Base-by-base conservation (phyloP, 2,888 invertebrate genomes). In the Hydrotaea cyrtoneurina region DNA sequence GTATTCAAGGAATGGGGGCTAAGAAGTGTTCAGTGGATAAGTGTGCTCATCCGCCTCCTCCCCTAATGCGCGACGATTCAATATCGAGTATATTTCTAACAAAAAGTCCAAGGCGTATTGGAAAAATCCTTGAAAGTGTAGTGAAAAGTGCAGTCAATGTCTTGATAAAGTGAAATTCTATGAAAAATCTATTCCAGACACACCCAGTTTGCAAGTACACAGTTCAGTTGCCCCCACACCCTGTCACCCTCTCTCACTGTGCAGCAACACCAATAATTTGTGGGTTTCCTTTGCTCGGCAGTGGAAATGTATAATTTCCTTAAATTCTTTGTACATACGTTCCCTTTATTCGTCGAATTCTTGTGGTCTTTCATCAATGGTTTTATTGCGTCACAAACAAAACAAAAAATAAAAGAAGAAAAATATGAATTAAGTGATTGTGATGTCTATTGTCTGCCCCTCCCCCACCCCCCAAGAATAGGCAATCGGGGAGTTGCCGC, bases 161-260 rank as follows among this genome's bases (percentile, higher is more conserved):
- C 11, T 3, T 31, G 31, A 10, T 59, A 59, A 59, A 59, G 59
- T 59, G 59, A 23, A 55, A 21, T 55, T 11, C 55, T 55, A 5
- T 55, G 59, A 13, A 50, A 50, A 50, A n/a, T 50, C 39, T 50
- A 13, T 50, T 50, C 59, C 23, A 26, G 69, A 69, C 69, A 69
- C 69, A 69, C 69, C 69, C 69, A 66, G 43, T 66, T 66, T 66
- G 36, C 19, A 8, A 31, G 39, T 13, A 13, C 39, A 39, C 39
- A 53, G n/a, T 53, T 11, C 46, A 15, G 46, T n/a, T 46, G 31
- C 17, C 53, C 19, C 13, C 19, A 5, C 19, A 2, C 7, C 17
- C 53, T 53, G 11, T 46, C 4, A 13, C 46, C n/a, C 7, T 46
- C 13, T 46, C 46, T 46, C 2, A 46, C n/a, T n/a, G n/a, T n/a